phyloP scores from a whole-genome alignment of 2,888 invertebrate genomes.

The Hirtodrosophila cameraria region DNA sequence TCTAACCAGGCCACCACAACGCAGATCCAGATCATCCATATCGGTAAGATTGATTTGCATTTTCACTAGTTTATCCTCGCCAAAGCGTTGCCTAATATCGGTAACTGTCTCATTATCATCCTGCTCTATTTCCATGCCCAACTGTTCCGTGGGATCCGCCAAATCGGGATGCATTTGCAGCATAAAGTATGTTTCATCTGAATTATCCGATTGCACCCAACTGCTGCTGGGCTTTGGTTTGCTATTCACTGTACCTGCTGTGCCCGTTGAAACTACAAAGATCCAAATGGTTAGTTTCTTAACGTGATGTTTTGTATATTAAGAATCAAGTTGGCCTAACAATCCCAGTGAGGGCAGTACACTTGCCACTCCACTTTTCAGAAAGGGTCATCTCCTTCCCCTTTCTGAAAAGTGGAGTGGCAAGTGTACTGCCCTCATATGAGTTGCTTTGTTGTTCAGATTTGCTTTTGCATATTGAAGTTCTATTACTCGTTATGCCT shows the following conservation, averaged over 20 bases:
- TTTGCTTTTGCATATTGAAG: too few relatives aligned
- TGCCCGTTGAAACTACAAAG: conserved; percentile 52
- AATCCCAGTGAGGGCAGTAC: too few relatives aligned
- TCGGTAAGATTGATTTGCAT: conserved; percentile 90
- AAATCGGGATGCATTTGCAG: conserved; percentile 90
- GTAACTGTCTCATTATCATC: conserved; percentile 90
- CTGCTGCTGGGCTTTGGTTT: conserved; percentile 39
- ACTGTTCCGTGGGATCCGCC: conserved; percentile 90
- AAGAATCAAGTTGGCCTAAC: conserved; percentile 7
- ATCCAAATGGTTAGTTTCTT: conserved; percentile 1
- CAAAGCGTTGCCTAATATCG: conserved; percentile 90
- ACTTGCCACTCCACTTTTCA: too few relatives aligned
- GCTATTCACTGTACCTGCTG: conserved; percentile 1
- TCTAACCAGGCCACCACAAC: conserved; percentile 90
- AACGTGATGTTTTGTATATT: conserved; percentile 12
- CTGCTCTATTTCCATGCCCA: conserved; percentile 90
- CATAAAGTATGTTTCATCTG: conserved; percentile 86
- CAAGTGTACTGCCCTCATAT: conserved; percentile 21
- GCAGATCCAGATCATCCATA: conserved; percentile 89
- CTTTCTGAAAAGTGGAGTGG: too few relatives aligned
- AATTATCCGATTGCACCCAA: conserved; percentile 82
- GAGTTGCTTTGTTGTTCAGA: too few relatives aligned
- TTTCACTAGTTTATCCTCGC: conserved; percentile 87
- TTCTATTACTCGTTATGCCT: too few relatives aligned
- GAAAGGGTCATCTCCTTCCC: too few relatives aligned